Base-by-base conservation (phyloP, 2,888 invertebrate species). In the Clostera curtula region DNA sequence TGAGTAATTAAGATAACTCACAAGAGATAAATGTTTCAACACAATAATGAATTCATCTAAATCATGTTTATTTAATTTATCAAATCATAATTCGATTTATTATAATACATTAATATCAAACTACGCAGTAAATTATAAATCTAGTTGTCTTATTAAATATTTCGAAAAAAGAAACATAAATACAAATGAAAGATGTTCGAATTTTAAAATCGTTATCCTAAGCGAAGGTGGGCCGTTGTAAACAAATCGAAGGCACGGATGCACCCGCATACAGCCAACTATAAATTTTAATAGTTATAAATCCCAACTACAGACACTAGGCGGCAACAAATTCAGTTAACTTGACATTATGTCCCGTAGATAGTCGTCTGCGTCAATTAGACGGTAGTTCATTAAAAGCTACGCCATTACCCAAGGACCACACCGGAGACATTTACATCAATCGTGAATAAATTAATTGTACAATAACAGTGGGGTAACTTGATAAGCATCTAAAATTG, bases 361-460 rank as follows among this genome's bases (percentile, higher is more conserved):
- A 50, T 48, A 48, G 51, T 54, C 44, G 46, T 42, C 36, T 51
- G 33, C 40, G 70, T 71, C 69, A 72, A 72, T 72, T 71, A 72
- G 68, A 56, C 60, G 51, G 36, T 56, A 48, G 46, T 60, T 50
- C 40, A 46, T 56, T 56, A 55, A 43, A 53, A 45, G 36, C 38
- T 40, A 34, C 33, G 33, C 36, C 36, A 41, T 41, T 30, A 37
- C 21, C 15, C 31, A n/a, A n/a, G 31, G 57, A 53, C 52, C 47
- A 56, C 51, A 56, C 47, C 43, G 34, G 43, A 20, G 34, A 39
- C 31, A 47, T n/a, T n/a, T n/a, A n/a, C n/a, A n/a, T n/a, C n/a
- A n/a, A n/a, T n/a, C n/a, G n/a, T n/a, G n/a, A n/a, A n/a, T n/a
- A n/a, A n/a, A n/a, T n/a, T n/a, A n/a, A n/a, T n/a, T n/a, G n/a